phyloP scores from a whole-genome alignment of 2,888 invertebrate genomes.

The Lasioglossum vierecki region DNA sequence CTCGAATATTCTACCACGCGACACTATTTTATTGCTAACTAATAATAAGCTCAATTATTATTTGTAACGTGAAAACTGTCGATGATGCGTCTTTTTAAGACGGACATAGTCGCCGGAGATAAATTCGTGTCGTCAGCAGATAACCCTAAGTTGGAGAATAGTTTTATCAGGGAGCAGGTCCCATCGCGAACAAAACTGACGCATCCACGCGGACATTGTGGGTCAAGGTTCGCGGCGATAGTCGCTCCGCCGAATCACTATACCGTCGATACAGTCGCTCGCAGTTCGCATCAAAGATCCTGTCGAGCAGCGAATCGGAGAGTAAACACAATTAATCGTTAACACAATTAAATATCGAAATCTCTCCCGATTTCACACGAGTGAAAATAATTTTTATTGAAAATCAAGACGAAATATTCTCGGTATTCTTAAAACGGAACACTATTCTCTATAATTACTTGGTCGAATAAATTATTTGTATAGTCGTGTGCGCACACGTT shows the following conservation, averaged over 20 bases:
- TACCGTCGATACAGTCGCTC: constrained; percentile 46
- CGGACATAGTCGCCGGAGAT: neutral
- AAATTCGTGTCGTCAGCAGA: constrained; percentile 4
- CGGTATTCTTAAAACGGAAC: too few relatives aligned
- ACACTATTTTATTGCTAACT: neutral
- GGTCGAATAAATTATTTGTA: too few relatives aligned
- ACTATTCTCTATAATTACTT: too few relatives aligned
- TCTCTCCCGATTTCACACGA: too few relatives aligned
- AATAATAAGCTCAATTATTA: too few relatives aligned
- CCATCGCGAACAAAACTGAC: constrained; percentile 53
- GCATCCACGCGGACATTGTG: constrained; percentile 72
- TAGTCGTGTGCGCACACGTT: too few relatives aligned
- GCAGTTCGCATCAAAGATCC: neutral
- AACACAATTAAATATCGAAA: too few relatives aligned
- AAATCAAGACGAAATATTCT: too few relatives aligned
- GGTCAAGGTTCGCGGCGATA: constrained; percentile 76
- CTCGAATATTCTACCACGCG: constrained; percentile 3
- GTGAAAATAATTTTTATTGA: too few relatives aligned
- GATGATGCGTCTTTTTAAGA: neutral
- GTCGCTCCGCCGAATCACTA: constrained; percentile 69
- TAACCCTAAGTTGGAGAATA: constrained; percentile 29
- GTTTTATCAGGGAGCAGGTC: constrained; percentile 41
- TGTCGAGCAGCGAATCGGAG: neutral
- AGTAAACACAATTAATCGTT: neutral
- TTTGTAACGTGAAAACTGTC: neutral